Evolutionary conservation across 2,113 vertebrate genomes (phyloP).

Genomic region (Malaclemys terrapin): DNA sequence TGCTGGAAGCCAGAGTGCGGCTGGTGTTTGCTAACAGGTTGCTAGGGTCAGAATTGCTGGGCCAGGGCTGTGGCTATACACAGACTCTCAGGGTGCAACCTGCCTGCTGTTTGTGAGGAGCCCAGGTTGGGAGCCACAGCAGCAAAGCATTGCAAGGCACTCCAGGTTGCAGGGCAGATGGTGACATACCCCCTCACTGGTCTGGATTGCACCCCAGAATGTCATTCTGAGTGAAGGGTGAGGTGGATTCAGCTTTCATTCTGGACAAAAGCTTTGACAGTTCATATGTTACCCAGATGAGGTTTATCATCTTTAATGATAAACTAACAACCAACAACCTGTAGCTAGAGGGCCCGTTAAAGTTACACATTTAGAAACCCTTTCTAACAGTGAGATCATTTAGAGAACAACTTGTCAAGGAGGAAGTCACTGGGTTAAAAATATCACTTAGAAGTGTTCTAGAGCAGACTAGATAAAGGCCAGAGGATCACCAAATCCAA

Average conservation of each 20-base stretch:
- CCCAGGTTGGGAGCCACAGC: no score
- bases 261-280: neutral
- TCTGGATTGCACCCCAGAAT: no score
- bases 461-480: neutral
- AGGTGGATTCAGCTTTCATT: neutral
- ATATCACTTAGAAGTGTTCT: neutral
- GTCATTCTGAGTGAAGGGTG: neutral
- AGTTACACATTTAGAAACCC: neutral
- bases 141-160: no score
- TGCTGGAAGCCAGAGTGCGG: no score
- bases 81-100: no score
- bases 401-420: neutral
- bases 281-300: neutral
- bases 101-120: no score
- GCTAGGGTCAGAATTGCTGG: no score
- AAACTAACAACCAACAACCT: neutral
- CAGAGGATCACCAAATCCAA: slow-evolving; percentile 1
- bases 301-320: slow-evolving; percentile 9
- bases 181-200: no score
- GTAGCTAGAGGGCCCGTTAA: slow-evolving; percentile 36
- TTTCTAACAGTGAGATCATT: slow-evolving; percentile 4
- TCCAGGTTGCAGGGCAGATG: no score
- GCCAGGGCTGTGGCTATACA: no score
- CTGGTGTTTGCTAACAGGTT: no score
- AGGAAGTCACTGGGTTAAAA: neutral